A percentile compares a stretch with the other conserved stretches of the same genome.
Evolutionary conservation across 2,113 vertebrate species (phyloP).

Genomic region (Lanius ludovicianus): DNA sequence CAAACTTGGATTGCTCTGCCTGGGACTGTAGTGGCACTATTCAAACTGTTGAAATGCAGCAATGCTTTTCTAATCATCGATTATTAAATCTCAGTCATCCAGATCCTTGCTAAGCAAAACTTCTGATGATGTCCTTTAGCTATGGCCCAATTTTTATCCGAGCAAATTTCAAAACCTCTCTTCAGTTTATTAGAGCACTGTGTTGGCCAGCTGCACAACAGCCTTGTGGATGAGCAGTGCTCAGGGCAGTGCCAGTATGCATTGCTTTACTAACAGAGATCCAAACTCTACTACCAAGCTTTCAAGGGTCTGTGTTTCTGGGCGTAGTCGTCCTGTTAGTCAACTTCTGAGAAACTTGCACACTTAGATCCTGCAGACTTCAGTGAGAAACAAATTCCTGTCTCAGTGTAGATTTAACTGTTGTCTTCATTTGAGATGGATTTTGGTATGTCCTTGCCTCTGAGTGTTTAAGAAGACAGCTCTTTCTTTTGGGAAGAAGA

Average conservation of each 20-base stretch:
- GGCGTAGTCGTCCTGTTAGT: fast-evolving
- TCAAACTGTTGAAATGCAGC: background rate
- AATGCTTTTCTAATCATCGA: background rate
- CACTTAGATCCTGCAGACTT: background rate
- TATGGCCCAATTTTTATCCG: background rate
- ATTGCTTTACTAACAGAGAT: background rate
- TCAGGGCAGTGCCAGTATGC: background rate
- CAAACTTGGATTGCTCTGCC: background rate
- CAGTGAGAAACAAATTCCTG: background rate
- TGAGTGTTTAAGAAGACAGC: background rate
- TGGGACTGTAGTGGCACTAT: background rate
- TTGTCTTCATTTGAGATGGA: background rate
- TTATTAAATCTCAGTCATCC: background rate
- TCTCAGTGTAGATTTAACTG: background rate
- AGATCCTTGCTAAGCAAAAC: background rate
- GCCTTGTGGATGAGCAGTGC: background rate
- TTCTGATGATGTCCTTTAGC: background rate
- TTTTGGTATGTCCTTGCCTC: background rate
- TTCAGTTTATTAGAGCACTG: background rate
- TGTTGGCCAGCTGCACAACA: background rate
- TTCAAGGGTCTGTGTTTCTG: background rate
- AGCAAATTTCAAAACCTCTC: background rate
- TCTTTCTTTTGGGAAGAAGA: background rate
- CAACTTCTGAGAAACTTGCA: background rate
- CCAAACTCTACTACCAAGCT: background rate